Conservation (phyloP, 1,140 invertebrate species). For the Metaphire vulgaris region DNA sequence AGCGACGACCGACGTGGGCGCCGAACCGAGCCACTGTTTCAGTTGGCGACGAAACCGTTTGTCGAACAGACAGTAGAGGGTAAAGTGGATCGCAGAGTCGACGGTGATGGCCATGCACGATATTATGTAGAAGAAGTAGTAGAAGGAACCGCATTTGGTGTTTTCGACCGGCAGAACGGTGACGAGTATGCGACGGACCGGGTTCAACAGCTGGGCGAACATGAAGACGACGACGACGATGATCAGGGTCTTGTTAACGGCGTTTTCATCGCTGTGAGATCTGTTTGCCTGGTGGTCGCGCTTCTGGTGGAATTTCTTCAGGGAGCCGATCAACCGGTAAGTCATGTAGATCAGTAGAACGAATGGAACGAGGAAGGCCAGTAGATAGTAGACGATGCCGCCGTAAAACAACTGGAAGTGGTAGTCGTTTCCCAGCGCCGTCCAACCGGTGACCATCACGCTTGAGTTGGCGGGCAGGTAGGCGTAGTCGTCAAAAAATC, state of each 20-base stretch:
- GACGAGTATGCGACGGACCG: slow-evolving; percentile 3
- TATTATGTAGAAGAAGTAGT: background rate
- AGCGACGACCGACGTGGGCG: background rate
- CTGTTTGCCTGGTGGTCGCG: background rate
- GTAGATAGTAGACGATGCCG: background rate
- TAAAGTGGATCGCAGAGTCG: background rate
- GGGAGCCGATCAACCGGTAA: background rate
- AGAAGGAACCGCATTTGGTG: background rate
- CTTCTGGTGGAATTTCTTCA: background rate
- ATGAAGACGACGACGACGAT: slow-evolving; percentile 6
- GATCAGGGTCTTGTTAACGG: background rate
- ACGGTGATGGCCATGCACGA: background rate
- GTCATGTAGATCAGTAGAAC: background rate
- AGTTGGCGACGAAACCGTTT: slow-evolving; percentile 3
- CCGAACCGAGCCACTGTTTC: background rate
- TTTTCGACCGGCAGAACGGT: background rate
- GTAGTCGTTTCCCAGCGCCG: background rate
- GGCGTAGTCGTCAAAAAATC: background rate
- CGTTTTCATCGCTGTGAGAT: background rate
- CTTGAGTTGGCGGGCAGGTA: background rate
- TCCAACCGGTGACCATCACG: background rate
- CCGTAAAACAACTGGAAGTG: background rate
- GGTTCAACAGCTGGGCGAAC: slow-evolving; percentile 1
- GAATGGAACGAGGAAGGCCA: background rate
- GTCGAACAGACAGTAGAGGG: background rate